Evolutionary conservation across 1,140 invertebrate species (phyloP), one percentile per base, ranked within the genome.

Genomic region (Caerostris extrusa): DNA sequence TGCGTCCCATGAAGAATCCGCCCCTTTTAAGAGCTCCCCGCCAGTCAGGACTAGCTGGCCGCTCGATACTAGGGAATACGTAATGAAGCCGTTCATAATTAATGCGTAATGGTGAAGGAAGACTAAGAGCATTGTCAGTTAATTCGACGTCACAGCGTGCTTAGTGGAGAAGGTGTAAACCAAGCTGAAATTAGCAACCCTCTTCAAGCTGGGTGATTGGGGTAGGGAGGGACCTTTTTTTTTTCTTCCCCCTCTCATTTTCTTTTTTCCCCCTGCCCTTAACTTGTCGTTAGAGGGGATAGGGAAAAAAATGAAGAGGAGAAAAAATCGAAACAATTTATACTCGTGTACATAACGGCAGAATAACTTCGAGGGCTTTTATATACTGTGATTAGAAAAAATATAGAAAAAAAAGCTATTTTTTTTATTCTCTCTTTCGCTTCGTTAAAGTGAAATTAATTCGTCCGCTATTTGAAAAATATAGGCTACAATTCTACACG

Each of bases 21-120:
- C 93, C 93, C 93, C 93, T 94, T 94, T 94, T 94, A 94, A 94
- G 93, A 94, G 93, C 87, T 94, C 56, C 93, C 87, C 87, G 93
- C 93, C 93, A 94, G 87, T 94, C 77, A 94, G 93, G 88, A 57
- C 92, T 86, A 94, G 93, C 93, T 90, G 69, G 58, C 88, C 88
- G 87, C 77, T 94, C 88, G 87, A 90, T 90, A 90, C 71, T 61
- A 17, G 64, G 93, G 93, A 90, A 94, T 94, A 94, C 93, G 93
- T 94, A 94, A 94, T 94, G 93, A 94, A 94, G 93, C 93, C 67
- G 93, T 94, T 94, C 93, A 94, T 94, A 94, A 94, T 94, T 94
- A 94, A 94, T 94, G 93, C 93, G 93, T 90, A 94, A 94, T 94
- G 93, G 93, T 90, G 93, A 94, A 94, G 60, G 93, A 90, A 83